Evolutionary conservation across 2,797 vertebrate genomes (phyloP), one percentile per base, ranked within the genome.

Genomic region (Gymnothorax javanicus): DNA sequence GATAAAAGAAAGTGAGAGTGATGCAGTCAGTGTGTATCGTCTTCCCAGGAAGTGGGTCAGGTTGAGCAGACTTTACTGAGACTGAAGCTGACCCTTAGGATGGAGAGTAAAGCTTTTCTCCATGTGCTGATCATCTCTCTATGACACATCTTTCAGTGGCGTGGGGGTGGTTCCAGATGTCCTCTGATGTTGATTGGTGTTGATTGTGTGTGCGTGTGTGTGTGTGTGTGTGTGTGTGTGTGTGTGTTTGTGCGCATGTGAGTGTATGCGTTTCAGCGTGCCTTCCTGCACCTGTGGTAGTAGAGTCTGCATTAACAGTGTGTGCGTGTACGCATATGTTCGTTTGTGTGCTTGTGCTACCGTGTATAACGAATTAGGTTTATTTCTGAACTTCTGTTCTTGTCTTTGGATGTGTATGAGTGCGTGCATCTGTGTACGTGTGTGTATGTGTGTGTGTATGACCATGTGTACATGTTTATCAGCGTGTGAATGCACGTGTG

Each of bases 231-330:
- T 69, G 23, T 69, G 0, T 8, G 9, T 69, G 64, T 7, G 64
- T 9, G 9, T 25, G 23, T 69, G 64, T 69, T 7, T 69, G 11
- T n/a, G 64, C 23, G 59, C 0, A 17, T 17, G 59, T 17, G 13
- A 1, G 59, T 43, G 33, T 43, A 12, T 12, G 59, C 17, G 1
- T 89, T 84, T 83, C 83, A 87, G 86, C 82, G 79, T 85, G 83
- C 69, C 60, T 52, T 9, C 23, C 13, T 58, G 57, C 17, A 20
- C 17, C 20, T 43, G 79, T 82, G 9, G 7, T 0, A 43, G 27
- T 54, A 20, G 17, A 7, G 33, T 20, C 8, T 3, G 13, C 27
- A 33, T 27, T 43, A 27, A 20, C 13, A 15, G 15, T 57, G 71
- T 50, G 62, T 50, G 58, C n/a, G 23, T 43, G 64, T 50, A 12